A percentile compares a stretch with the other conserved stretches of the same genome.
Conservation (phyloP, 2,797 vertebrate genomes). For the Echiichthys vipera region DNA sequence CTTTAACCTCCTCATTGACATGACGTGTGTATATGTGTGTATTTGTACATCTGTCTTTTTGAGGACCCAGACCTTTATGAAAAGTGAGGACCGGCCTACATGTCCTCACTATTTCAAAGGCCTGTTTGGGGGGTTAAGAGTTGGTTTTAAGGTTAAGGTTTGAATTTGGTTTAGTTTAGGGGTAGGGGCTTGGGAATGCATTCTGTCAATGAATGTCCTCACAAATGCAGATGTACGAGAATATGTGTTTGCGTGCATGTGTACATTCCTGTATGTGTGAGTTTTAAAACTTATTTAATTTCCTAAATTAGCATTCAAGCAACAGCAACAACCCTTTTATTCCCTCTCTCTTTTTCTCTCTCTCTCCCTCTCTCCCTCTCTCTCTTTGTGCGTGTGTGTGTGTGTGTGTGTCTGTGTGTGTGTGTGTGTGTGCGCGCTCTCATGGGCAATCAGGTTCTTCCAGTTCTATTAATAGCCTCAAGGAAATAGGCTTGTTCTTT, state of each 20-base stretch:
- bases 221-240: no score
- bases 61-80: no score
- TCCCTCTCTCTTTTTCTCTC: no score
- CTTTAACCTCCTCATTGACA: slow-evolving; percentile 6
- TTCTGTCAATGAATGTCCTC: no score
- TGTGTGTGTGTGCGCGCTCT: neutral
- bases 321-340: neutral
- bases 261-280: neutral
- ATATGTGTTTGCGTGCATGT: neutral
- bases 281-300: neutral
- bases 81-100: no score
- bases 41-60: neutral
- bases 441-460: slow-evolving; percentile 48
- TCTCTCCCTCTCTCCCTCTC: no score
- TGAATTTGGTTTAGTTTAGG: no score
- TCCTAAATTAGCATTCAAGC: neutral
- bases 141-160: no score
- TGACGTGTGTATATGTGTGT: neutral
- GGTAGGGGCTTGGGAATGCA: no score
- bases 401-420: slow-evolving; percentile 14
- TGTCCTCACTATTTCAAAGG: no score
- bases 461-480: slow-evolving; percentile 63
- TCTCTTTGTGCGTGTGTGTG: neutral
- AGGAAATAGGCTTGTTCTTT: slow-evolving; percentile 53
- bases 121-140: no score